Base-by-base conservation (phyloP, 2,113 vertebrate species). In the Poeciliopsis occidentalis region DNA sequence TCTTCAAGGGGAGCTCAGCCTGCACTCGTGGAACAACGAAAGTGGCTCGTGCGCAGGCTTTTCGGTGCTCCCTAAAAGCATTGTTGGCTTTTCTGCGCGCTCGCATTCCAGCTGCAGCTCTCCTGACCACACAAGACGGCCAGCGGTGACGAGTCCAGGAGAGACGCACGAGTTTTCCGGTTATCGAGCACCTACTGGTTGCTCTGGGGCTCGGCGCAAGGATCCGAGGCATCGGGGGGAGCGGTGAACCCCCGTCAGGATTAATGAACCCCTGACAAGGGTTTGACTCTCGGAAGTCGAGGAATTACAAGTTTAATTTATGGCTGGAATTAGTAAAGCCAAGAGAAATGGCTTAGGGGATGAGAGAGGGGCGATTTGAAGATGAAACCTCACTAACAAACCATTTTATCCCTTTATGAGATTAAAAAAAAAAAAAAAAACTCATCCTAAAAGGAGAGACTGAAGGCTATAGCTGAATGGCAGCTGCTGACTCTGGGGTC, bases 51-150 rank as follows among this genome's bases (percentile, higher is more conserved):
- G 77, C 76, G 61, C 44, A 51, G 73, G 78, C 51, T 67, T 81
- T 69, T 39, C 34, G 61, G 62, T 68, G 85, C 44, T 87, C 85
- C 85, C 76, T 87, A 76, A 91, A 87, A 91, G 88, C 87, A 88
- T 90, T 89, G 89, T 92, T 92, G 90, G 89, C 88, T 77, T 86
- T 83, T 73, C 81, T 67, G 60, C 74, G 44, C 11, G 0, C 73
- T 80, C 17, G n/a, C 88, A 87, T 91, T 92, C 89, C 88, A 83
- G 78, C 81, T 81, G 86, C 80, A 68, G 80, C 61, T 12, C 51
- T 73, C 67, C 75, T 84, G 92, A 85, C 88, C 90, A 92, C 92
- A 91, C 90, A 92, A 82, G 89, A 83, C 85, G 87, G 60, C 76
- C 19, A 71, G 73, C 27, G 19, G 34, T 37, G 66, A 47, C 32